phyloP scores from a whole-genome alignment of 2,113 vertebrate genomes.

The Burhinus bistriatus region DNA sequence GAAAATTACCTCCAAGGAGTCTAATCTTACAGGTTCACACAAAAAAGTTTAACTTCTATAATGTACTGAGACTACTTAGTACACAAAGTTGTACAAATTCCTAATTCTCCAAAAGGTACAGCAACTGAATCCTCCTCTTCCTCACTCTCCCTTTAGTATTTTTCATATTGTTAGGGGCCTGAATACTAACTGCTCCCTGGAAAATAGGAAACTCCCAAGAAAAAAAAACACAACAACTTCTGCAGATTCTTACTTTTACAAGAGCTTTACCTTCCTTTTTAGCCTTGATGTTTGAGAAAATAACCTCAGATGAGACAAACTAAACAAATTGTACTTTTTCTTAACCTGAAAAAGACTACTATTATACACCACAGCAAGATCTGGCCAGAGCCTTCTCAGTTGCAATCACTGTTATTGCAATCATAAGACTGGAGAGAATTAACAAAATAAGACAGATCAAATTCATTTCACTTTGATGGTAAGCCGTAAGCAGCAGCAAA shows the following conservation, averaged over 20 bases:
- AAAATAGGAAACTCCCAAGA: background rate
- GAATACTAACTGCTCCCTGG: background rate
- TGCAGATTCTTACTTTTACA: background rate
- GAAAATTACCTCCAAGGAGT: background rate
- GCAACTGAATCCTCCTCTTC: background rate
- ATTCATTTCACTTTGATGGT: background rate
- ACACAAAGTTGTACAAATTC: background rate
- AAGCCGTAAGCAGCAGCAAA: background rate
- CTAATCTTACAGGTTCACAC: background rate
- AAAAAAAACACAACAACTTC: background rate
- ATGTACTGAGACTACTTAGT: background rate
- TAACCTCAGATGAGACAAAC: background rate
- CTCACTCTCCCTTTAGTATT: background rate
- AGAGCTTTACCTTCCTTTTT: background rate
- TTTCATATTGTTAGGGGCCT: background rate
- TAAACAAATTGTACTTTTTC: background rate
- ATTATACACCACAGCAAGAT: background rate
- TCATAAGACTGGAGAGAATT: background rate
- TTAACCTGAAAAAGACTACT: constrained; percentile 12
- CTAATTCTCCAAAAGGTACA: background rate
- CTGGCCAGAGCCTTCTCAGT: background rate
- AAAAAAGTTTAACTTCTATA: background rate
- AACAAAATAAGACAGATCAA: constrained; percentile 24
- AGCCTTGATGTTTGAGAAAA: background rate
- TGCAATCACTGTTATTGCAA: constrained; percentile 2